Evolutionary conservation across 2,888 invertebrate species (phyloP), one percentile per base, ranked within the genome.

Genomic region (Rhagophthalmus giganteus): DNA sequence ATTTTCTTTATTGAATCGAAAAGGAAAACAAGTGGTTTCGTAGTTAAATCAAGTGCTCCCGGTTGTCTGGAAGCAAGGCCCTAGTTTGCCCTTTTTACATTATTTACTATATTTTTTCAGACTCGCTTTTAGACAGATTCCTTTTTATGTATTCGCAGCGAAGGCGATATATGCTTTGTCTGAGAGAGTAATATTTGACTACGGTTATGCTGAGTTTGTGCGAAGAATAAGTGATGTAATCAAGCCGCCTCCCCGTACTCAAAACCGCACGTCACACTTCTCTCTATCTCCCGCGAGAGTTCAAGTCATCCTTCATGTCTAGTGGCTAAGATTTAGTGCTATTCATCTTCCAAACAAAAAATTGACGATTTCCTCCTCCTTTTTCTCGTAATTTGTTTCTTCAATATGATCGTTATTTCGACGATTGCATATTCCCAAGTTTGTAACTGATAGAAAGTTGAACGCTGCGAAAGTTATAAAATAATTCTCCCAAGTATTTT

Each of bases 301-400:
- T 62, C 62, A 55, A 65, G 62, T 65, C 66, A 69, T 69, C 63
- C 63, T 59, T 70, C 70, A 70, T 69, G 67, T 66, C 67, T 65
- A 61, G 64, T 60, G 62, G 65, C 62, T 60, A 69, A 69, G 70
- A 70, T 70, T 69, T 69, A 69, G 65, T 60, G 66, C 65, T 58
- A 68, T 69, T 69, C 69, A 68, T 68, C 68, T 68, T 64, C 58
- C 64, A 61, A 65, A 65, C 64, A 67, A 64, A 66, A 67, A 58
- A 63, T 60, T 58, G 54, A 57, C 57, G 53, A 47, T 54, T 57
- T 55, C 61, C 58, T 57, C 57, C 59, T 55, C 59, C 60, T 55
- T 51, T 62, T 60, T 62, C 58, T 54, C 56, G 58, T 64, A 64
- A 66, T 65, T 66, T 64, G 64, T 60, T 65, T 62, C 60, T 58